phyloP scores from a whole-genome alignment of 30 jellyfish, hydroid and myxozoan species.

The Rhopilema esculentum region DNA sequence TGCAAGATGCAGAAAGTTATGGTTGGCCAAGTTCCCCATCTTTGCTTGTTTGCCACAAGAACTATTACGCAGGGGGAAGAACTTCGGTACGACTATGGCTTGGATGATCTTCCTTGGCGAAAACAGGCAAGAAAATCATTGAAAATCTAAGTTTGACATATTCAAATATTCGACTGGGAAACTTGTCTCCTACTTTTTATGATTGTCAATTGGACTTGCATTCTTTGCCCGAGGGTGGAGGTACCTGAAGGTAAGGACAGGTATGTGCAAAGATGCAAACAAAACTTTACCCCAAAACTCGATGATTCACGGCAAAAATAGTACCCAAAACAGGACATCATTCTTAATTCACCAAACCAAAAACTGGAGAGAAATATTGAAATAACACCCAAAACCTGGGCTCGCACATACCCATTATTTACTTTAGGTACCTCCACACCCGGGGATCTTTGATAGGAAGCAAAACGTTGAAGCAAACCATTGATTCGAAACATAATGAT shows the following conservation, averaged over 20 bases:
- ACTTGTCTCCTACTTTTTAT: not conserved
- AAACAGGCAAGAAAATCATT: not conserved
- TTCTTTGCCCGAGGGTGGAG: not conserved
- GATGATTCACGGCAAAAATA: not conserved
- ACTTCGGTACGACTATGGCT: constrained; percentile 49
- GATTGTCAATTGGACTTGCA: not conserved
- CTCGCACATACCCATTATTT: not conserved
- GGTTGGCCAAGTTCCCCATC: not conserved
- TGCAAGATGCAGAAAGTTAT: constrained; percentile 15
- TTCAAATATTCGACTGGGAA: not conserved
- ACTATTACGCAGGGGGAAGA: constrained; percentile 25
- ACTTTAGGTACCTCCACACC: not conserved
- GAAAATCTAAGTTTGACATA: not conserved
- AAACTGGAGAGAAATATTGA: not conserved
- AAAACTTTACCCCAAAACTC: not conserved
- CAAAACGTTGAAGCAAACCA: not conserved
- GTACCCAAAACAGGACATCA: not conserved
- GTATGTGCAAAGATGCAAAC: not conserved
- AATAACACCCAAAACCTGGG: not conserved
- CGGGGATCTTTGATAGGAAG: not conserved
- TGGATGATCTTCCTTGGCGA: constrained; percentile 51
- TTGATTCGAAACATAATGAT: not conserved
- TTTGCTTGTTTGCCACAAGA: constrained; percentile 37
- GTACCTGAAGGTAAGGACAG: not conserved
- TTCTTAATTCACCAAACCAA: not conserved